A percentile compares a stretch with the other conserved stretches of the same genome.
These are phyloP conservation scores for Aromia moschata DNA, from an alignment of 2,888 invertebrate species.

Conservation along the genomic window DNA sequence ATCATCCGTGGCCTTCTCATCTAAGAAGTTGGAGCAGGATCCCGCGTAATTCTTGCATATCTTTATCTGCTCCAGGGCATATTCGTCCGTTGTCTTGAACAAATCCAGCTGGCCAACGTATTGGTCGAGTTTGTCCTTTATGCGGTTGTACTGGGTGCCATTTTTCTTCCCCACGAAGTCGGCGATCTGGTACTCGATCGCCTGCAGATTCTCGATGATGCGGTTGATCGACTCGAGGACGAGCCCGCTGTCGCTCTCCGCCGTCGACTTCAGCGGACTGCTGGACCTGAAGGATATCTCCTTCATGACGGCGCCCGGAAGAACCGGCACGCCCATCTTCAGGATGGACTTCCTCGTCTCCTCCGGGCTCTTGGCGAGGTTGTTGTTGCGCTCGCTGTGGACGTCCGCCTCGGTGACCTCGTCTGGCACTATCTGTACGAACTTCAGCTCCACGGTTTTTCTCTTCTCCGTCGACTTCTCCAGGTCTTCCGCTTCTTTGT, in stretches of 20 bases:
- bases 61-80: constrained; percentile 39
- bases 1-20: constrained; percentile 42
- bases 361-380: constrained; percentile 13
- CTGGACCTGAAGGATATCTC: constrained; percentile 33
- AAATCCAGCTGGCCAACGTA: constrained; percentile 33
- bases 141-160: constrained; percentile 43
- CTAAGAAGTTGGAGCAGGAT: constrained; percentile 46
- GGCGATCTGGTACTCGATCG: constrained; percentile 43
- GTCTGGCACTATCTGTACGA: constrained; percentile 40
- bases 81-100: constrained; percentile 39
- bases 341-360: constrained; percentile 47
- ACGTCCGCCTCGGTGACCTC: constrained; percentile 18
- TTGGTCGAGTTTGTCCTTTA: constrained; percentile 37
- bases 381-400: constrained; percentile 7
- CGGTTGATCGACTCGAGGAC: constrained; percentile 31
- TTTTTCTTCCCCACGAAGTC: constrained; percentile 41
- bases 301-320: constrained; percentile 46
- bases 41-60: constrained; percentile 41
- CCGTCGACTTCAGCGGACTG: constrained; percentile 15
- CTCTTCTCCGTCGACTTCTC: constrained; percentile 33
- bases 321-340: constrained; percentile 48
- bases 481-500: constrained; percentile 15
- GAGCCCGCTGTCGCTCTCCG: constrained; percentile 10
- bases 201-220: constrained; percentile 37
- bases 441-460: constrained; percentile 44